phyloP scores from a whole-genome alignment of 2,113 vertebrate genomes.

The Oriolus oriolus region DNA sequence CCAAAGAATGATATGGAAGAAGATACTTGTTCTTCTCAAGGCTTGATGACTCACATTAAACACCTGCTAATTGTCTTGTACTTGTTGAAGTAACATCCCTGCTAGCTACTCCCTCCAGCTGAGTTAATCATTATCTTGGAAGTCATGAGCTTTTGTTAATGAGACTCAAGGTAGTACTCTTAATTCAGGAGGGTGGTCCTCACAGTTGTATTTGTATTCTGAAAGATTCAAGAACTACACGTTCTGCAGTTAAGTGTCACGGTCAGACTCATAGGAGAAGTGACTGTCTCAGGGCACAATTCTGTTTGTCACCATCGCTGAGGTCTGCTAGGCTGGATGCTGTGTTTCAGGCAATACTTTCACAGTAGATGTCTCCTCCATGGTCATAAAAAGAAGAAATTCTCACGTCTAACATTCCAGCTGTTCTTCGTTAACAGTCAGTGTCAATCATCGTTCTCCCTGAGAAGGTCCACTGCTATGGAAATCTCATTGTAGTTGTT shows the following conservation, averaged over 20 bases:
- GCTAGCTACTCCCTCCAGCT: neutral
- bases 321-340: neutral
- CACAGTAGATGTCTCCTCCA: neutral
- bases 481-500: neutral
- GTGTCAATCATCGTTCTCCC: neutral
- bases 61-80: slow-evolving; percentile 22
- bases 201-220: neutral
- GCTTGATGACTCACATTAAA: neutral
- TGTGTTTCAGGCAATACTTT: neutral
- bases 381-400: neutral
- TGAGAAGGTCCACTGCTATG: neutral
- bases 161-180: neutral
- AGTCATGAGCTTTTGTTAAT: slow-evolving; percentile 12
- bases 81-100: neutral
- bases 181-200: neutral
- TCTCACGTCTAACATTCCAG: neutral
- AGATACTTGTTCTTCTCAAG: neutral
- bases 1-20: neutral
- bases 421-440: neutral
- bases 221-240: neutral
- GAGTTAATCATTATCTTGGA: slow-evolving; percentile 40
- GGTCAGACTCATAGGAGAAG: neutral
- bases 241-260: neutral
- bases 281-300: neutral
- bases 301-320: neutral